phyloP scores from a whole-genome alignment of 1,140 invertebrate genomes.

The Papilio helenus region DNA sequence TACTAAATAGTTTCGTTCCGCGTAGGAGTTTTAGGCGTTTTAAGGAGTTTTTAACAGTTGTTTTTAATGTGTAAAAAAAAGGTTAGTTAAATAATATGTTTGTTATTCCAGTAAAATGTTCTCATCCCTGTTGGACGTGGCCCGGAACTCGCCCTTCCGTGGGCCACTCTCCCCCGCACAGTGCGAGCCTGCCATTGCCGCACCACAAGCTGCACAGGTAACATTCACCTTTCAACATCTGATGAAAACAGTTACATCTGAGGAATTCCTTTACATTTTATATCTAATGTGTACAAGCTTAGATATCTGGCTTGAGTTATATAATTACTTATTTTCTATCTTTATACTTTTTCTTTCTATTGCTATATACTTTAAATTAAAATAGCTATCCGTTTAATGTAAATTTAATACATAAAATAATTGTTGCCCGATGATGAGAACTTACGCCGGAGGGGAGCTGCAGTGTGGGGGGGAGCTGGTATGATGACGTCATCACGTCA shows the following conservation, averaged over 20 bases:
- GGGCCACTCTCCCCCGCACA: slow-evolving; percentile 86
- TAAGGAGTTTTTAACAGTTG: too few species aligned
- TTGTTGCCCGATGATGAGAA: slow-evolving; percentile 72
- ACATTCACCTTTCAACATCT: neutral
- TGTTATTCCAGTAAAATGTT: slow-evolving; percentile 84
- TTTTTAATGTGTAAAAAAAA: too few species aligned
- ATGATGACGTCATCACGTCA: slow-evolving; percentile 33
- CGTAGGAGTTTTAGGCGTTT: too few species aligned
- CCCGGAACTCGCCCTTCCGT: slow-evolving; percentile 89
- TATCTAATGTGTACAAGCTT: too few species aligned
- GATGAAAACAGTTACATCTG: too few species aligned
- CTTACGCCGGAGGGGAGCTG: slow-evolving; percentile 63
- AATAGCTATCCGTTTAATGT: too few species aligned
- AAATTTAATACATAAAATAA: neutral
- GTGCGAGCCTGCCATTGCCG: slow-evolving; percentile 80
- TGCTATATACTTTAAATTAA: too few species aligned
- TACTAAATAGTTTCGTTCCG: too few species aligned
- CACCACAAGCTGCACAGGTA: slow-evolving; percentile 58
- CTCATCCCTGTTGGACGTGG: slow-evolving; percentile 88
- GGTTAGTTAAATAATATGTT: neutral
- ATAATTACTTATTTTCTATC: too few species aligned
- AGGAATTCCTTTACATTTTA: too few species aligned
- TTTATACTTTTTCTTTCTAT: too few species aligned
- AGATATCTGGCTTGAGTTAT: too few species aligned
- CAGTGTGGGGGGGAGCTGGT: slow-evolving; percentile 39